Conservation (phyloP, 2,797 vertebrate species). For the Enteromius paludinosus region DNA sequence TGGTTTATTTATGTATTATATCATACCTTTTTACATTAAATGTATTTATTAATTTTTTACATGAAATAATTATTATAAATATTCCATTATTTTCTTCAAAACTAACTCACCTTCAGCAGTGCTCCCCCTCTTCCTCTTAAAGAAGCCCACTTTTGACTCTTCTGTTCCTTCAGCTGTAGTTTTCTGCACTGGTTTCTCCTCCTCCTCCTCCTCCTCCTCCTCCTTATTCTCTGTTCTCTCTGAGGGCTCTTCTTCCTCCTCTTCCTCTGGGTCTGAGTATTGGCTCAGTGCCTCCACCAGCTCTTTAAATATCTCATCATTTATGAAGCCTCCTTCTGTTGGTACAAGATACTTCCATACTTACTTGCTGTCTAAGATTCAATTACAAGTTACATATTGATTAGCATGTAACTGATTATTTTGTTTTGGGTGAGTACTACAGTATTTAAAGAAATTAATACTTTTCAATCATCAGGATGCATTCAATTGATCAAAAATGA, state of each 20-base stretch:
- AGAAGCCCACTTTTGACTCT: conserved; percentile 68
- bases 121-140: conserved; percentile 76
- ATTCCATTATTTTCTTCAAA: not conserved
- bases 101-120: conserved; percentile 73
- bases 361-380: not conserved
- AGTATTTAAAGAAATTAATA: not conserved
- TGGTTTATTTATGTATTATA: not conserved
- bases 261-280: conserved; percentile 91
- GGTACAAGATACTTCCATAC: conserved; percentile 32
- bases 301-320: conserved; percentile 93
- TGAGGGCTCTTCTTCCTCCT: conserved; percentile 79
- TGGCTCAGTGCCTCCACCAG: conserved; percentile 93
- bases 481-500: not conserved
- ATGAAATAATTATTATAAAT: not conserved
- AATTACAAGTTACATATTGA: not conserved
- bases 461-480: not conserved
- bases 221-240: conserved; percentile 79
- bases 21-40: not conserved
- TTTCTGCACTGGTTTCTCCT: conserved; percentile 68
- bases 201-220: conserved; percentile 78
- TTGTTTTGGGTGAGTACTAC: not conserved
- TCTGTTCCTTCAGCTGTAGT: conserved; percentile 76
- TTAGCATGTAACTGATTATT: not conserved
- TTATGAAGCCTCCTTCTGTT: conserved; percentile 91
- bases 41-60: too few relatives aligned